Base-by-base conservation (phyloP, 2,888 invertebrate species). In the Rugalucina vietnamica region DNA sequence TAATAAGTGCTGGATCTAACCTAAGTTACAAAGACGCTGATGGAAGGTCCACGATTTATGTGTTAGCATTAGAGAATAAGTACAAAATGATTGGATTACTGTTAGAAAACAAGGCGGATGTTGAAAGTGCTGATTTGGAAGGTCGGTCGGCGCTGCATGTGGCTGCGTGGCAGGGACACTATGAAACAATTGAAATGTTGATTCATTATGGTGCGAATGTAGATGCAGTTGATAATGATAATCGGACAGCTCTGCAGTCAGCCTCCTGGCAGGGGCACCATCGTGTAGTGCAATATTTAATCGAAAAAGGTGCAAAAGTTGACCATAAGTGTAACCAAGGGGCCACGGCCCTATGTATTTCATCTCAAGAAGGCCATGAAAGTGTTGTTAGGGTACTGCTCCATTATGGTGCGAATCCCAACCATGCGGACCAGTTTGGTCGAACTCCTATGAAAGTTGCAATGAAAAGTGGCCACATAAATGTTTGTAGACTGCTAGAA, bases 181-280 rank as follows among this genome's bases (percentile, higher is more conserved):
- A 97, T 0, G 98, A 98, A 88, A 98, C 98, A 97, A 98, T 98
- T 0, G 97, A 97, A 85, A 95, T 98, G 39, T 95, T 99, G 36
- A 96, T 99, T 73, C 96, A 97, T 95, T 97, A 97, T n/a, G 96
- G 97, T 76, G 98, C 98, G 1, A 96, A 97, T 91, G 97, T 98
- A 0, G 98, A 99, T 89, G 92, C 94, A 27, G 92, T 93, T 12
- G 95, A 95, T 87, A 93, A 93, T 87, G 94, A 94, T 85, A 90
- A 90, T 87, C 96, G 99, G 82, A 98, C 98, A 0, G 98, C 99
- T 0, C 95, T 99, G 86, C 99, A 99, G 95, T 98, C 98, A 49
- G 98, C 98, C 24, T 97, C 98, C 76, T 99, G 99, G 99, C 98
- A 99, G 94, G 99, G 99, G 0, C 98, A 99, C 92, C 96, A 97